phyloP scores from a whole-genome alignment of 2,888 invertebrate genomes.

The Calliphora vomitoria region DNA sequence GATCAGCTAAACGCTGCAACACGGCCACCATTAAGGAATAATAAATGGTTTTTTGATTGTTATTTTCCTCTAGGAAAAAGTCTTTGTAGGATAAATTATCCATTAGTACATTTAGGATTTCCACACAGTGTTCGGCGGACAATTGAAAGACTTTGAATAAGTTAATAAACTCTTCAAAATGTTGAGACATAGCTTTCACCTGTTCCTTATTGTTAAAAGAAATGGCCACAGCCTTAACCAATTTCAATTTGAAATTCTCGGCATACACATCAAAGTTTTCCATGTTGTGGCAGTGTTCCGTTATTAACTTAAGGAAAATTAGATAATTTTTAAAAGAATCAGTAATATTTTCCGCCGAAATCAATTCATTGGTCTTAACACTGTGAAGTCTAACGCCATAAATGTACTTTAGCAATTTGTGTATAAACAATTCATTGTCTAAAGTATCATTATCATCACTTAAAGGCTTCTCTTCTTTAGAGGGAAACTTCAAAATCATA shows the following conservation, averaged over 20 bases:
- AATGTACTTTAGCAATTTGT: constrained; percentile 81
- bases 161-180: constrained; percentile 78
- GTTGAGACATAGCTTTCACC: constrained; percentile 64
- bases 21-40: constrained; percentile 85
- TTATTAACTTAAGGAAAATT: constrained; percentile 78
- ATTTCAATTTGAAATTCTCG: constrained; percentile 80
- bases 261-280: constrained; percentile 77
- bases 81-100: constrained; percentile 79
- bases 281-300: constrained; percentile 77
- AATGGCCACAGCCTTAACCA: constrained; percentile 80
- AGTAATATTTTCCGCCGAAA: constrained; percentile 54
- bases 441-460: not conserved
- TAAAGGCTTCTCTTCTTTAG: not conserved
- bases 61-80: constrained; percentile 78
- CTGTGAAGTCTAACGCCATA: constrained; percentile 80
- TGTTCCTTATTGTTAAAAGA: constrained; percentile 69
- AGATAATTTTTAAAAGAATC: constrained; percentile 78
- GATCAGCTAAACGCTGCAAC: constrained; percentile 85
- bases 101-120: constrained; percentile 79
- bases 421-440: constrained; percentile 71
- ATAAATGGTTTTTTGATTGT: constrained; percentile 84
- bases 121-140: constrained; percentile 78
- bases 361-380: constrained; percentile 74
- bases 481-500: constrained; percentile 37
- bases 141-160: constrained; percentile 80